These are phyloP conservation scores for Halyomorpha halys DNA, from an alignment of 1,140 invertebrate species.

Conservation along the genomic window DNA sequence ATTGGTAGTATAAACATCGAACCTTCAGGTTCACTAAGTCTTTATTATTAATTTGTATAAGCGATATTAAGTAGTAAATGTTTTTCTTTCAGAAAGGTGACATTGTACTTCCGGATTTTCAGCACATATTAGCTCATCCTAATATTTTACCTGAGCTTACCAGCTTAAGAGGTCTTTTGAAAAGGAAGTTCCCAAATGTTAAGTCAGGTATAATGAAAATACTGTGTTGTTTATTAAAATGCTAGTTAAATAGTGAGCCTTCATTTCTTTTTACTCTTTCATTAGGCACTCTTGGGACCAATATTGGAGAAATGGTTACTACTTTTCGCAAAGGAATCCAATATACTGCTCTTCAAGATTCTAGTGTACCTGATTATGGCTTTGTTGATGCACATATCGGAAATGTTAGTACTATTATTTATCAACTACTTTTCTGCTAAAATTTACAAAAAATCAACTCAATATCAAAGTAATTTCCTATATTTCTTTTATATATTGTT, in stretches of 20 bases:
- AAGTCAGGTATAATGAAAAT: slow-evolving; percentile 40
- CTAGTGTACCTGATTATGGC: slow-evolving; percentile 56
- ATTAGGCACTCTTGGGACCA: slow-evolving; percentile 48
- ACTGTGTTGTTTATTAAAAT: neutral
- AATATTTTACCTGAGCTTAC: slow-evolving; percentile 65
- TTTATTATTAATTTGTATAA: neutral
- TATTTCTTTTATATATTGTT: too few relatives aligned
- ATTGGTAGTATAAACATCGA: too few relatives aligned
- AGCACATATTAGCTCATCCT: slow-evolving; percentile 62
- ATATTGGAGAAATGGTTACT: slow-evolving; percentile 48
- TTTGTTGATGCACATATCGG: slow-evolving; percentile 52
- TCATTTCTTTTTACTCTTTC: slow-evolving; percentile 23
- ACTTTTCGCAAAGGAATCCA: slow-evolving; percentile 55
- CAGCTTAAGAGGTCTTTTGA: slow-evolving; percentile 59
- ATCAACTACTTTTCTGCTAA: too few relatives aligned
- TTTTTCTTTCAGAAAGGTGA: slow-evolving; percentile 47
- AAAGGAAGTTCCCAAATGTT: slow-evolving; percentile 58
- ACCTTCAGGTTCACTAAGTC: too few relatives aligned
- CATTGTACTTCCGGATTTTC: slow-evolving; percentile 55
- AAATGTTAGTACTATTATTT: slow-evolving; percentile 41
- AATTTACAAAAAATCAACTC: too few relatives aligned
- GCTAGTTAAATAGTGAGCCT: neutral
- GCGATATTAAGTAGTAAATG: neutral
- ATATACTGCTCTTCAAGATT: slow-evolving; percentile 52
- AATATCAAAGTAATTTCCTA: too few relatives aligned